These are phyloP conservation scores for Dryoscopus gambensis DNA, from an alignment of 2,113 vertebrate species.

Conservation along the genomic window DNA sequence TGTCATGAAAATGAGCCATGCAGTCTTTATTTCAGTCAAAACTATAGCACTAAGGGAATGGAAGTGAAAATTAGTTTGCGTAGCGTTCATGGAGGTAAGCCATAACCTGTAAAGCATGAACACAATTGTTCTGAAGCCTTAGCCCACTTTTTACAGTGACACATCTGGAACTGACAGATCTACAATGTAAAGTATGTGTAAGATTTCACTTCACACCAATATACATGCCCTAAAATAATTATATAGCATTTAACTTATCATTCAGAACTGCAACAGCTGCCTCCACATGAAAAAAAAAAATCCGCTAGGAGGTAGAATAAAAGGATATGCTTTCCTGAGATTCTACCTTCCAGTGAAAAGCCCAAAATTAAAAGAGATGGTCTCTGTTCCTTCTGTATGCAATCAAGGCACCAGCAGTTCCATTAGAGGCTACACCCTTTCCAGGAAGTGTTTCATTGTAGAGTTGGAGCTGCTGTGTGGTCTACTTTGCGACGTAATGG, in stretches of 20 bases:
- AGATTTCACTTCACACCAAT: not conserved
- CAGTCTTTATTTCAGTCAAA: slow-evolving; percentile 24
- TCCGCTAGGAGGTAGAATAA: not conserved
- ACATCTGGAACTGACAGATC: not conserved
- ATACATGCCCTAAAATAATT: not conserved
- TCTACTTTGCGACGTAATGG: not conserved
- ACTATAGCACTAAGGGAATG: not conserved
- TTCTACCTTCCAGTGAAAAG: not conserved
- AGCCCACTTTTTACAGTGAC: not conserved
- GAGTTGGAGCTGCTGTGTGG: not conserved
- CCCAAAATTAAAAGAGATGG: not conserved
- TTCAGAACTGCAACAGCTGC: not conserved
- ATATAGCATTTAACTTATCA: not conserved
- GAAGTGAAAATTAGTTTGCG: slow-evolving; percentile 2
- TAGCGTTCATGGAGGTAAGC: not conserved
- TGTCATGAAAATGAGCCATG: not conserved
- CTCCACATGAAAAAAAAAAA: not conserved
- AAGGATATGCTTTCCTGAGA: not conserved
- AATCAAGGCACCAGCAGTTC: not conserved
- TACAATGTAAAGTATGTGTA: not conserved
- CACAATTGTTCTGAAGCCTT: not conserved
- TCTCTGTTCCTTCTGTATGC: not conserved
- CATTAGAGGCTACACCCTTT: slow-evolving; percentile 13
- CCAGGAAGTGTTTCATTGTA: not conserved
- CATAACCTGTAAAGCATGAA: not conserved